Conservation (phyloP, 2,797 vertebrate genomes). For the Benthosema pterotum region DNA sequence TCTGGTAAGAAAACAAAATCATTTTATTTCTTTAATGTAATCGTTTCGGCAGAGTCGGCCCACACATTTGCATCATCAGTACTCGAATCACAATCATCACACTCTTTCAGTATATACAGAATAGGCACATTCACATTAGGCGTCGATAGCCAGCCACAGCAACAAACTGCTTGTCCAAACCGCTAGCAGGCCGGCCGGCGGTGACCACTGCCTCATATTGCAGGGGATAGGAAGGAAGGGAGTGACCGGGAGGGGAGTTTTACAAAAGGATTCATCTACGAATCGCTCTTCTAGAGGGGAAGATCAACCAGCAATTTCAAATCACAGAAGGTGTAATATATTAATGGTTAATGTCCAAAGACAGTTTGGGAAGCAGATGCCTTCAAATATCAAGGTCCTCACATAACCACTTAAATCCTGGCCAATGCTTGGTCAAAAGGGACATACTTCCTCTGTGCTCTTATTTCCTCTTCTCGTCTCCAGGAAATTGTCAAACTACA, state of each 20-base stretch:
- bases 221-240: conserved; percentile 7
- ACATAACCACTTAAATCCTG: too few relatives aligned
- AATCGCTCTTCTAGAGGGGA: not conserved
- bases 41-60: conserved; percentile 65
- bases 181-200: conserved; percentile 30
- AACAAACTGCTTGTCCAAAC: conserved; percentile 51
- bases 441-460: too few relatives aligned
- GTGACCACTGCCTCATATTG: conserved; percentile 47
- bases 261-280: too few relatives aligned
- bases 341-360: conserved; percentile 3
- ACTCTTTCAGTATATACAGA: conserved; percentile 72
- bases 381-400: too few relatives aligned
- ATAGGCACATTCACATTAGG: conserved; percentile 78
- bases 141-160: conserved; percentile 57
- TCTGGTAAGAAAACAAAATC: conserved; percentile 70
- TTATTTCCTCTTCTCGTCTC: too few relatives aligned
- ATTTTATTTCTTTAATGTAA: conserved; percentile 73
- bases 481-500: too few relatives aligned
- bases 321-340: conserved; percentile 38
- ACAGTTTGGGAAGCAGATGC: not conserved
- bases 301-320: not conserved
- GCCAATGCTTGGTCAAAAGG: too few relatives aligned
- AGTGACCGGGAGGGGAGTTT: too few relatives aligned
- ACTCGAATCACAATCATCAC: conserved; percentile 69
- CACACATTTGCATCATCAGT: conserved; percentile 68